A percentile compares a stretch with the other conserved stretches of the same genome.
Evolutionary conservation across 1,140 invertebrate genomes (phyloP).

Genomic region (Dreissena polymorpha): DNA sequence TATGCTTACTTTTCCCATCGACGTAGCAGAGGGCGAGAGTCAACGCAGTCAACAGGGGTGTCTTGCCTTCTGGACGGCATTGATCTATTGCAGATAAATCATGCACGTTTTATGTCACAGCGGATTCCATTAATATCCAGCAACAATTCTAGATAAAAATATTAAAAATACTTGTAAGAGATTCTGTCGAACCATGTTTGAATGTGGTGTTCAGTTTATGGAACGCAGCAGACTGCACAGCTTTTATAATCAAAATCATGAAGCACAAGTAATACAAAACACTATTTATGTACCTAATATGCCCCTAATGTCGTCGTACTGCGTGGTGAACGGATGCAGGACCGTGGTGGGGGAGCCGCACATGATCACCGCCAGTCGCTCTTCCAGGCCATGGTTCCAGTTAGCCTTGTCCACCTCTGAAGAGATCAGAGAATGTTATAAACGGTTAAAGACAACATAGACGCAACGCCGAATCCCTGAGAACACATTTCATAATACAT

Average conservation of each 20-base stretch:
- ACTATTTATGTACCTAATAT: slow-evolving; percentile 8
- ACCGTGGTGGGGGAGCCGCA: slow-evolving; percentile 20
- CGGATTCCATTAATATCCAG: no score
- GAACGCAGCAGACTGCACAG: background rate
- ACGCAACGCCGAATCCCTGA: background rate
- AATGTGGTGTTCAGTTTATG: no score
- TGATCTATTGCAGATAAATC: slow-evolving; percentile 2
- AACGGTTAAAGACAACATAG: background rate
- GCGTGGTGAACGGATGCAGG: slow-evolving; percentile 33
- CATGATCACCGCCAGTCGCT: slow-evolving; percentile 34
- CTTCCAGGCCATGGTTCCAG: slow-evolving; percentile 24
- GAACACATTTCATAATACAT: background rate
- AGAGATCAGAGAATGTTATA: background rate
- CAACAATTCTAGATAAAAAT: no score
- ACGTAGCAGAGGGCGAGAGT: slow-evolving; percentile 36
- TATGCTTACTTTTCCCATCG: slow-evolving; percentile 30
- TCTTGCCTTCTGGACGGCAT: slow-evolving; percentile 2
- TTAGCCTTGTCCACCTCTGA: slow-evolving; percentile 20
- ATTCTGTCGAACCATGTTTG: no score
- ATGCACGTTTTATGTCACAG: no score
- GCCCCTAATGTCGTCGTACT: slow-evolving; percentile 24
- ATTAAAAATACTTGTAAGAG: no score
- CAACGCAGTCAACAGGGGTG: slow-evolving; percentile 42
- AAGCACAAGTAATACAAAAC: background rate
- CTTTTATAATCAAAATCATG: no score